Percentiles rank a stretch among this genome's conserved stretches.
phyloP scores from a whole-genome alignment of 2,888 invertebrate species.

The Pheosia gnoma region DNA sequence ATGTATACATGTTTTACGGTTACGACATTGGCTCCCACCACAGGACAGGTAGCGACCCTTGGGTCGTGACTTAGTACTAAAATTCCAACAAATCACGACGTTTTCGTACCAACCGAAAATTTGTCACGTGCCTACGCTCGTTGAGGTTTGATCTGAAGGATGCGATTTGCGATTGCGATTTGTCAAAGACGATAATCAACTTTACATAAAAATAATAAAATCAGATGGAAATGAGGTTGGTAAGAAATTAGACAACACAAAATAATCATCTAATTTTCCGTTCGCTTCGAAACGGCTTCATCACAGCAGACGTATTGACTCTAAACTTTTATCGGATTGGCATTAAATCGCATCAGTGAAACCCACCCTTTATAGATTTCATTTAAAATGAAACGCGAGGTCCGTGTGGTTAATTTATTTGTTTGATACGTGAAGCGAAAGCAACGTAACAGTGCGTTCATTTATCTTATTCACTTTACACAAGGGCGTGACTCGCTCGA shows the following conservation, averaged over 20 bases:
- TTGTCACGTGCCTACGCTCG: conserved; percentile 28
- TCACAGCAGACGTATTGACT: too few species aligned
- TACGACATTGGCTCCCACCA: conserved; percentile 26
- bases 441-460: conserved; percentile 51
- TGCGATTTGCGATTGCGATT: conserved; percentile 7
- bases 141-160: conserved; percentile 28
- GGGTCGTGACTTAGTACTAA: conserved; percentile 34
- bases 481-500: conserved; percentile 63
- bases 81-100: conserved; percentile 42
- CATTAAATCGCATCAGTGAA: conserved; percentile 12
- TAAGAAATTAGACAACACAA: too few species aligned
- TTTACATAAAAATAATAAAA: too few species aligned
- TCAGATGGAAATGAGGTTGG: too few species aligned
- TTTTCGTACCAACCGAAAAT: conserved; percentile 32
- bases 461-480: conserved; percentile 73
- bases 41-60: conserved; percentile 26
- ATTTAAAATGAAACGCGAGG: conserved; percentile 40
- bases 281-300: too few species aligned
- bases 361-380: conserved; percentile 37
- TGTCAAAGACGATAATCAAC: too few species aligned
- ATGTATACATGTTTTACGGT: conserved; percentile 33
- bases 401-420: conserved; percentile 61
- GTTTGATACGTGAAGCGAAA: conserved; percentile 59
- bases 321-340: background rate
- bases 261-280: too few species aligned